A percentile compares a stretch with the other conserved stretches of the same genome.
Conservation (phyloP, 2,888 invertebrate genomes). For the Machimus atricapillus region DNA sequence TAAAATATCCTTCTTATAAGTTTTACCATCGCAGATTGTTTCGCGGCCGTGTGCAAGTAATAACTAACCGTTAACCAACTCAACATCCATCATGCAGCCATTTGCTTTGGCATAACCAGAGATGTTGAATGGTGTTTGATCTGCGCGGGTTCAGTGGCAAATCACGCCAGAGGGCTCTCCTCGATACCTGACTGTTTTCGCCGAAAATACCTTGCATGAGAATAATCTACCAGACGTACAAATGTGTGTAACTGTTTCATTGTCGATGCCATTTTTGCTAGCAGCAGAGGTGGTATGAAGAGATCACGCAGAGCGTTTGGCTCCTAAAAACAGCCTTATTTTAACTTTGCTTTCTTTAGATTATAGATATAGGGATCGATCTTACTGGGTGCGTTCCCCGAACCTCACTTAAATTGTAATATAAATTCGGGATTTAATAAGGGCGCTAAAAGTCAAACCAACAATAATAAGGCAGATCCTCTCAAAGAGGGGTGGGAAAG, state of each 20-base stretch:
- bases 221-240: not conserved
- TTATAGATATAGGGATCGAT: not conserved
- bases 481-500: not conserved
- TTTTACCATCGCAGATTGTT: not conserved
- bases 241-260: not conserved
- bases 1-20: not conserved
- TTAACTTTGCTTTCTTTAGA: not conserved
- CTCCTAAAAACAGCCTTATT: not conserved
- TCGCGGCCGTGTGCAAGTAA: slow-evolving; percentile 24
- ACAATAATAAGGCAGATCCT: not conserved
- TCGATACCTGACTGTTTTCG: not conserved
- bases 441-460: not conserved
- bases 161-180: not conserved
- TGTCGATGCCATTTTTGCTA: not conserved
- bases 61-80: slow-evolving; percentile 39
- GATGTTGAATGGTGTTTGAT: not conserved
- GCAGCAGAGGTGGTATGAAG: not conserved
- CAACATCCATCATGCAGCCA: slow-evolving; percentile 53
- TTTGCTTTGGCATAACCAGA: slow-evolving; percentile 1
- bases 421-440: not conserved
- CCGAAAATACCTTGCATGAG: not conserved
- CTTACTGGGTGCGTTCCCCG: not conserved
- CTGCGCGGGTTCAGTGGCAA: not conserved
- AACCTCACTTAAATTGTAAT: not conserved
- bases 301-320: not conserved